A percentile compares a stretch with the other conserved stretches of the same genome.
Conservation (phyloP, 2,113 vertebrate genomes). For the Brachypodius melanocephalos region DNA sequence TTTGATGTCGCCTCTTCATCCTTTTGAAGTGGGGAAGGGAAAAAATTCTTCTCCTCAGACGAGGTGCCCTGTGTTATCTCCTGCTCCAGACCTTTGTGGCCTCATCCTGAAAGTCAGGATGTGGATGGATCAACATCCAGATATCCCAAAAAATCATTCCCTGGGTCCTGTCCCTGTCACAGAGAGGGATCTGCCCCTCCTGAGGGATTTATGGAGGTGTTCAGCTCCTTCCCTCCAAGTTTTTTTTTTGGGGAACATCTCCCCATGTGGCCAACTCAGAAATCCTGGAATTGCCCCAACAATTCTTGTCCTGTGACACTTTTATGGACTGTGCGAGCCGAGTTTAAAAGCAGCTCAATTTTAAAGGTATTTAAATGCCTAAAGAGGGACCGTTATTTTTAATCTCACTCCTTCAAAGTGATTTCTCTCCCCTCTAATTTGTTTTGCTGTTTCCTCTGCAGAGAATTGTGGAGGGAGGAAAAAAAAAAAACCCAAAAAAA, state of each 20-base stretch:
- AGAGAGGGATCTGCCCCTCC: neutral
- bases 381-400: constrained; percentile 19
- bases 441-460: neutral
- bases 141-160: neutral
- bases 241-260: neutral
- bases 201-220: neutral
- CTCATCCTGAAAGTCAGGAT: neutral
- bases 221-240: neutral
- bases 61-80: neutral
- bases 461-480: neutral
- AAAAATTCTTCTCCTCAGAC: accelerated
- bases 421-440: constrained; percentile 24
- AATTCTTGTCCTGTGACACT: neutral
- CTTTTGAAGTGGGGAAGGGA: neutral
- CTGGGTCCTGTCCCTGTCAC: neutral
- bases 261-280: neutral
- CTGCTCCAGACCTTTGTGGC: neutral
- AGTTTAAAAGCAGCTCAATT: constrained; percentile 41
- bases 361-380: constrained; percentile 1
- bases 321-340: neutral
- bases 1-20: neutral
- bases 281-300: neutral
- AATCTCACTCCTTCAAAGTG: constrained; percentile 2
- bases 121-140: neutral
- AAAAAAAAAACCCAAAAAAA: too few relatives aligned